phyloP scores from a whole-genome alignment of 2,797 vertebrate species.

The Hirundo rustica region DNA sequence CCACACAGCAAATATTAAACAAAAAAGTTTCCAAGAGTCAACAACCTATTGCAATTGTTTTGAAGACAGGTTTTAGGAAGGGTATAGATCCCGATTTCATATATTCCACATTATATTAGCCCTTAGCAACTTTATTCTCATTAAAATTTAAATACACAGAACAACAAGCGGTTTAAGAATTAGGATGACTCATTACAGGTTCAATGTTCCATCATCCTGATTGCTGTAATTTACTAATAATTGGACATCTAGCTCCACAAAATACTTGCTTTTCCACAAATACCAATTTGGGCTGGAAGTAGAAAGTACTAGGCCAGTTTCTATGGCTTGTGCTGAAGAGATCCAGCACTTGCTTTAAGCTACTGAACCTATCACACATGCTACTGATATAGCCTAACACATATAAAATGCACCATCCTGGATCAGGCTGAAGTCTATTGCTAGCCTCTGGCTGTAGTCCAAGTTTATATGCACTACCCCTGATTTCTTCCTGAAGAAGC shows the following conservation, averaged over 20 bases:
- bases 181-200: neutral
- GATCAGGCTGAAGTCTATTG: neutral
- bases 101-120: neutral
- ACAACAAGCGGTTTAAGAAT: neutral
- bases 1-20: neutral
- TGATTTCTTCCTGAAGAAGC: neutral
- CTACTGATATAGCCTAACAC: neutral
- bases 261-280: neutral
- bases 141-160: neutral
- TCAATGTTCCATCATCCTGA: neutral
- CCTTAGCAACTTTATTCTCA: neutral
- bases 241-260: neutral
- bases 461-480: neutral
- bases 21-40: neutral
- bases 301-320: neutral
- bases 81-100: neutral
- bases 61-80: neutral
- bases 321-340: neutral
- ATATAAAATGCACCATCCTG: neutral
- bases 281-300: neutral
- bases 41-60: neutral
- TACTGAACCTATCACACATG: neutral
- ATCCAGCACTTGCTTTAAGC: neutral
- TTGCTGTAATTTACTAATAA: neutral
- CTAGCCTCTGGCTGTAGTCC: neutral